A percentile compares a stretch with the other conserved stretches of the same genome.
phyloP scores from a whole-genome alignment of 2,888 invertebrate species.

The Boloria selene region DNA sequence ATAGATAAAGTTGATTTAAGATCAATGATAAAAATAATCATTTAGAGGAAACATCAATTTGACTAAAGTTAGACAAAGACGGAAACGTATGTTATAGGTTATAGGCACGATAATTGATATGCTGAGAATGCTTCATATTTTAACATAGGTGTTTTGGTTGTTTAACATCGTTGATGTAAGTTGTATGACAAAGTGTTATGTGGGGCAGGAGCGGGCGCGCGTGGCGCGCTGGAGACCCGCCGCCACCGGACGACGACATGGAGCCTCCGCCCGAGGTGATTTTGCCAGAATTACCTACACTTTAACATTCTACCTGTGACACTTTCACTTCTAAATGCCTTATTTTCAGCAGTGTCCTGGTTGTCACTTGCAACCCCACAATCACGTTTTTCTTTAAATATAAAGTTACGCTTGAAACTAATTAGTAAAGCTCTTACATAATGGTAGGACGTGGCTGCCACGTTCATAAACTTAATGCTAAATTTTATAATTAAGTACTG shows the following conservation, averaged over 20 bases:
- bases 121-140: slow-evolving; percentile 16
- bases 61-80: no score
- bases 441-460: slow-evolving; percentile 7
- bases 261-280: slow-evolving; percentile 80
- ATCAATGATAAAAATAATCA: no score
- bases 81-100: no score
- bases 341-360: slow-evolving; percentile 61
- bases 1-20: no score
- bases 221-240: slow-evolving; percentile 72
- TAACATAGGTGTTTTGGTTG: slow-evolving; percentile 9
- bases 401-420: slow-evolving; percentile 25
- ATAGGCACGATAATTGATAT: not conserved
- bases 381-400: slow-evolving; percentile 43
- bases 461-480: slow-evolving; percentile 13
- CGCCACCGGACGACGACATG: slow-evolving; percentile 73
- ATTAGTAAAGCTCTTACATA: slow-evolving; percentile 4
- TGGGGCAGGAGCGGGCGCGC: slow-evolving; percentile 78
- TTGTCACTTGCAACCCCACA: slow-evolving; percentile 65
- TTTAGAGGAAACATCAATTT: no score
- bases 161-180: slow-evolving; percentile 24
- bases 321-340: slow-evolving; percentile 69
- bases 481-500: slow-evolving; percentile 17
- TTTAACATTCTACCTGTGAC: slow-evolving; percentile 59
- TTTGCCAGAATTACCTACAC: slow-evolving; percentile 81
- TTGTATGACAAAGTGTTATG: slow-evolving; percentile 63